Percentiles rank a stretch among this genome's conserved stretches.
phyloP scores from a whole-genome alignment of 2,888 invertebrate species.

The Seira sanloemensis region DNA sequence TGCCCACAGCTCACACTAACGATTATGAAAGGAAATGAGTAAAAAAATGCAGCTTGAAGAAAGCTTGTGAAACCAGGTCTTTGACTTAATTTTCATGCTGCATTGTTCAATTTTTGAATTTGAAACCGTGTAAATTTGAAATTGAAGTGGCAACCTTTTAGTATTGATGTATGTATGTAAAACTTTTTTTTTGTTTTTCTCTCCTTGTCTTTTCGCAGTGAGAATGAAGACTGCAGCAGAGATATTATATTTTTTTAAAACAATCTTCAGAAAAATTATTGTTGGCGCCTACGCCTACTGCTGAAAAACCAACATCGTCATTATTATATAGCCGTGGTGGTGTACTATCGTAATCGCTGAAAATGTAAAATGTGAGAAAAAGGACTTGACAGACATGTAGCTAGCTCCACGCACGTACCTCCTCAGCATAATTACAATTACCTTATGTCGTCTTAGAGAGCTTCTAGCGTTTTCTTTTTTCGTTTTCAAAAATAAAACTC shows the following conservation, averaged over 20 bases:
- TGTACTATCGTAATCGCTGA: not conserved
- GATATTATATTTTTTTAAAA: not conserved
- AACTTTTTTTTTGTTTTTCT: not conserved
- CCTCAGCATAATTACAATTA: not conserved
- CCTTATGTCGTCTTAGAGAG: not conserved
- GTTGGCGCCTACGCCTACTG: slow-evolving; percentile 41
- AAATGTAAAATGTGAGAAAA: not conserved
- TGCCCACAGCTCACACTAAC: too few relatives aligned
- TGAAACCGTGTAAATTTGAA: too few relatives aligned
- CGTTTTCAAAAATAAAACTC: slow-evolving; percentile 15
- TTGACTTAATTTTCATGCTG: too few relatives aligned
- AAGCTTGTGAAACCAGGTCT: not conserved
- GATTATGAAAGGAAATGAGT: not conserved
- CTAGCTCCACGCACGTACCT: not conserved
- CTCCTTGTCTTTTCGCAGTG: not conserved
- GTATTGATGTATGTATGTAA: too few relatives aligned
- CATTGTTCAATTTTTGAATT: too few relatives aligned
- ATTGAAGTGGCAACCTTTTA: too few relatives aligned
- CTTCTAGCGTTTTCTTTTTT: slow-evolving; percentile 5
- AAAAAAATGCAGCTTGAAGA: not conserved
- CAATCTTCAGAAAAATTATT: not conserved
- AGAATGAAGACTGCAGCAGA: too few relatives aligned
- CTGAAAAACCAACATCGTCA: not conserved
- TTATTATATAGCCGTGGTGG: not conserved
- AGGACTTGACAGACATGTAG: slow-evolving; percentile 3